A percentile compares a stretch with the other conserved stretches of the same genome.
phyloP scores from a whole-genome alignment of 37 sponge, comb jelly and placozoan genomes.

The Theonella swinhoei region DNA sequence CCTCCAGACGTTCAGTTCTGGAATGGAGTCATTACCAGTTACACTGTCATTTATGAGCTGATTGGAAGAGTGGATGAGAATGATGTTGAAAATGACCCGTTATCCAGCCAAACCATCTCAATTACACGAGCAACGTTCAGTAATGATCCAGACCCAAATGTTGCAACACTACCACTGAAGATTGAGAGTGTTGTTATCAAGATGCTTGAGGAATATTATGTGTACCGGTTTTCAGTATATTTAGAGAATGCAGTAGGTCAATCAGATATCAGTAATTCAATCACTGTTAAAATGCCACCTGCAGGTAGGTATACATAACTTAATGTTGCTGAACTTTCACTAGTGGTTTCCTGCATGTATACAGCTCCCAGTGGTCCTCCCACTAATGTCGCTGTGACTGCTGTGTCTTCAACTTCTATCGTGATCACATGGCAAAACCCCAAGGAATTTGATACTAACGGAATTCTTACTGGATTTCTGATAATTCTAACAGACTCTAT shows the following conservation, averaged over 20 bases:
- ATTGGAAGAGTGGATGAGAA: background rate
- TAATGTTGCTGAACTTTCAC: too few relatives aligned
- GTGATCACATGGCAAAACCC: background rate
- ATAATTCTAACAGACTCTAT: background rate
- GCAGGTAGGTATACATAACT: too few relatives aligned
- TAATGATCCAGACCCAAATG: background rate
- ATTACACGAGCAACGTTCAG: background rate
- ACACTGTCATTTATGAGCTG: constrained; percentile 8
- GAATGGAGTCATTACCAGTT: constrained; percentile 26
- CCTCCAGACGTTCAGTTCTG: constrained; percentile 15
- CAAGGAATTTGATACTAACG: background rate
- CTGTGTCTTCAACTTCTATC: background rate
- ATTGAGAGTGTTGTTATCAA: background rate
- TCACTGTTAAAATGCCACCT: background rate
- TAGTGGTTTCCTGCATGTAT: too few relatives aligned
- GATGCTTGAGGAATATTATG: background rate
- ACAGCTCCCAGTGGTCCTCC: background rate
- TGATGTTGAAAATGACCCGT: background rate
- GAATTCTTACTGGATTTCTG: background rate
- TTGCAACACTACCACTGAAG: background rate
- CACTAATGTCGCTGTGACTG: background rate
- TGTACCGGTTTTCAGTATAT: constrained; percentile 17
- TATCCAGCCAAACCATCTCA: too few relatives aligned
- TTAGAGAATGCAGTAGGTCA: background rate
- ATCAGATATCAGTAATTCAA: background rate